Evolutionary conservation across 2,888 invertebrate species (phyloP).

Genomic region (Nebria brevicollis): DNA sequence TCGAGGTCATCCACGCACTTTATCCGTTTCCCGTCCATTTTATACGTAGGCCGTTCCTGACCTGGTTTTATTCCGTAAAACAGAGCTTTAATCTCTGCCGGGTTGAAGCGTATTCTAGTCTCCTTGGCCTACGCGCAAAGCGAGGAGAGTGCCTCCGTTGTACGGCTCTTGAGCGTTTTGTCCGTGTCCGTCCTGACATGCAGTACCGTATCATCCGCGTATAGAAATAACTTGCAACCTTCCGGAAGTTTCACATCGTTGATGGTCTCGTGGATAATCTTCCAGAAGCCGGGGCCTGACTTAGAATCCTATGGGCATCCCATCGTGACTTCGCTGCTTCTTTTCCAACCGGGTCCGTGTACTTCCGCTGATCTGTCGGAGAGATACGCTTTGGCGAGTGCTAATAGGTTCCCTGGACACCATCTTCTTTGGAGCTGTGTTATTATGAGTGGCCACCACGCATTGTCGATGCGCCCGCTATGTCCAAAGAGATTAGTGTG

Average conservation of each 20-base stretch:
- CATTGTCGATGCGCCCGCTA: constrained; percentile 52
- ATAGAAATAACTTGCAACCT: constrained; percentile 8
- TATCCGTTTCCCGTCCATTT: constrained; percentile 19
- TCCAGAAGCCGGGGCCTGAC: constrained; percentile 43
- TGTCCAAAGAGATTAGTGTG: constrained; percentile 47
- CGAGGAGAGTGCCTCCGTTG: constrained; percentile 13
- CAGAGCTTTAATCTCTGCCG: constrained; percentile 33
- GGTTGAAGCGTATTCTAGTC: constrained; percentile 35
- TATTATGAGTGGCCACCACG: constrained; percentile 54
- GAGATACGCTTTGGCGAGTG: constrained; percentile 23
- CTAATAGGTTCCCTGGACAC: constrained; percentile 47
- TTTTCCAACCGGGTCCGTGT: not conserved
- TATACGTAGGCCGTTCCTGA: constrained; percentile 39
- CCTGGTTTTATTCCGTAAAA: constrained; percentile 38
- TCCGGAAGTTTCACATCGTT: constrained; percentile 23
- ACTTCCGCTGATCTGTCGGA: not conserved
- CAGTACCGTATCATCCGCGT: constrained; percentile 15
- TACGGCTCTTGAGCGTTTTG: constrained; percentile 18
- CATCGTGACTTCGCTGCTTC: constrained; percentile 14
- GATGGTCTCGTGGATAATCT: constrained; percentile 29
- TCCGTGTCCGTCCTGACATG: constrained; percentile 7
- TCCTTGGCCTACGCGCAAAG: not conserved
- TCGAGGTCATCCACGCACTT: constrained; percentile 32
- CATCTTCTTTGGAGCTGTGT: constrained; percentile 45
- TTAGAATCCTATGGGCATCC: constrained; percentile 46